Percentiles rank a stretch among this genome's conserved stretches.
Evolutionary conservation across 2,113 vertebrate species (phyloP).

Genomic region (Ophiodon elongatus): DNA sequence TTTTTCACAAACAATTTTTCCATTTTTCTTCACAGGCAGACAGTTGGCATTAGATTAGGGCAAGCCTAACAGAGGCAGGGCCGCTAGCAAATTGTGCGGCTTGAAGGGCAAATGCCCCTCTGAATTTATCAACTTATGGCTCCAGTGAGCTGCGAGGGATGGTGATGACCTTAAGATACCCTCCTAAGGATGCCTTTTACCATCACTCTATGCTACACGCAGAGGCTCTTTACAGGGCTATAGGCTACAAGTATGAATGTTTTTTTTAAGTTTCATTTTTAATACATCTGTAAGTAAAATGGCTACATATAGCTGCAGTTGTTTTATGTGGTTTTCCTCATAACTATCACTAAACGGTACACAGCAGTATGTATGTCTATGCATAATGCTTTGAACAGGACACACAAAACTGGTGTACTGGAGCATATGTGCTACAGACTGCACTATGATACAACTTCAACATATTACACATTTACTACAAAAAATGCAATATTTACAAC

Average conservation of each 20-base stretch:
- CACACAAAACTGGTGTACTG: too few relatives aligned
- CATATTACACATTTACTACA: too few relatives aligned
- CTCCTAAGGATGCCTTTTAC: slow-evolving; percentile 80
- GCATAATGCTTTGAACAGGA: too few relatives aligned
- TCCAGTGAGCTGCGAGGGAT: slow-evolving; percentile 79
- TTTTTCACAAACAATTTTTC: slow-evolving; percentile 86
- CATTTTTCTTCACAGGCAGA: slow-evolving; percentile 83
- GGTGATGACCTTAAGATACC: slow-evolving; percentile 84
- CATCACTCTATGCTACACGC: slow-evolving; percentile 62
- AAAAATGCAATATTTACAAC: too few relatives aligned
- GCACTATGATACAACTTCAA: too few relatives aligned
- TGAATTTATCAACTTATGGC: slow-evolving; percentile 86
- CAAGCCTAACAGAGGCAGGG: slow-evolving; percentile 79
- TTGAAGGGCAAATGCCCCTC: slow-evolving; percentile 87
- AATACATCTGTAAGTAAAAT: slow-evolving; percentile 56
- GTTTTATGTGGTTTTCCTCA: slow-evolving; percentile 8
- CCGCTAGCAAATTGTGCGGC: slow-evolving; percentile 82
- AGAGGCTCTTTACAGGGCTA: slow-evolving; percentile 60
- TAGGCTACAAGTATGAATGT: slow-evolving; percentile 41
- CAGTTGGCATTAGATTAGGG: slow-evolving; percentile 87
- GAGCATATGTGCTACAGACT: too few relatives aligned
- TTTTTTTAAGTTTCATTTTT: slow-evolving; percentile 47
- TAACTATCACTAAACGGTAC: background rate
- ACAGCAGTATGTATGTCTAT: background rate
- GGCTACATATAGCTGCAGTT: slow-evolving; percentile 15